These are phyloP conservation scores for Trochalopteron elliotii DNA, from an alignment of 2,113 vertebrate species.

Conservation along the genomic window DNA sequence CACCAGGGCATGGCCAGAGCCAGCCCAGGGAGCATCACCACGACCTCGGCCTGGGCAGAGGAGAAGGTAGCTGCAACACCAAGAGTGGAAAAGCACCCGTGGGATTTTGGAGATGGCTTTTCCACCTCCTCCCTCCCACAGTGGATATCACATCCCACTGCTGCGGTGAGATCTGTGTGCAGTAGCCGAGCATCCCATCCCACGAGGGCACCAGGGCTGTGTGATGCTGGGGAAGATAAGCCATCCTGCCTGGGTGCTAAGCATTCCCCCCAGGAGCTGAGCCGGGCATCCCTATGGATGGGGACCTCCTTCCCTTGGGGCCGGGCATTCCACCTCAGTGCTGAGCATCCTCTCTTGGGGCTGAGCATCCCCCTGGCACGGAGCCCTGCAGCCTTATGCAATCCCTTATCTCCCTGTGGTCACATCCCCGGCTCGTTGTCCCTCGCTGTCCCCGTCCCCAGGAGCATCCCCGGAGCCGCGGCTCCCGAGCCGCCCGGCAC, in stretches of 20 bases:
- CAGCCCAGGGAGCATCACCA: background rate
- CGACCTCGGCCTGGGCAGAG: background rate
- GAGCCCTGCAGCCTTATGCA: accelerated
- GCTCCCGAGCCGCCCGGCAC: background rate
- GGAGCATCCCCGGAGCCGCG: accelerated
- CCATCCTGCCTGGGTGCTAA: background rate
- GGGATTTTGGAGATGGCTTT: background rate
- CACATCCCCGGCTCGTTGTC: accelerated
- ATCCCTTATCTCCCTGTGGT: accelerated
- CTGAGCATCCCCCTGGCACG: accelerated
- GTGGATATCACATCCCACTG: background rate
- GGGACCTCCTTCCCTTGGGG: background rate
- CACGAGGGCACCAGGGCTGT: accelerated
- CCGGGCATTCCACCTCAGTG: background rate
- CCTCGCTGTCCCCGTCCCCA: background rate
- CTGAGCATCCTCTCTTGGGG: background rate
- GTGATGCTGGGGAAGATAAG: background rate
- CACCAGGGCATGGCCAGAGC: accelerated
- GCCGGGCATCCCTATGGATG: background rate
- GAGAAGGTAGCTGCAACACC: background rate
- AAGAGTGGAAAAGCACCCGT: background rate
- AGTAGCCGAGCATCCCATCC: background rate
- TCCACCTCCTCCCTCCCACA: accelerated
- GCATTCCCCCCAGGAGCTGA: background rate
- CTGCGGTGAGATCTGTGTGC: accelerated